These are phyloP conservation scores for Triplophysa tibetana DNA, from an alignment of 2,113 vertebrate genomes.

Conservation along the genomic window DNA sequence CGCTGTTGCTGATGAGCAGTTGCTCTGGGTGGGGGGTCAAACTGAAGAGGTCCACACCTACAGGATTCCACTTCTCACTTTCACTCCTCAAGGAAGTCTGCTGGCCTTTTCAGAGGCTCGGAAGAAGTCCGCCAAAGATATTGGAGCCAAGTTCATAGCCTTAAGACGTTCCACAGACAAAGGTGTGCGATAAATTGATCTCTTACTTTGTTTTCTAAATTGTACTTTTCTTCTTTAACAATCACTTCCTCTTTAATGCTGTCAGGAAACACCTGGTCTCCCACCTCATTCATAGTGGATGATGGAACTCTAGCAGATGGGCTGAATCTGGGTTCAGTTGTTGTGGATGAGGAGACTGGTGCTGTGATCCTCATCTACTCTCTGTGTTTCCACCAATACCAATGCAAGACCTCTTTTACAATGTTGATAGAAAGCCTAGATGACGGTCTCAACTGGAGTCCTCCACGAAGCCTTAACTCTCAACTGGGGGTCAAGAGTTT, in stretches of 20 bases:
- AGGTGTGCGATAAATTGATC: slow-evolving; percentile 67
- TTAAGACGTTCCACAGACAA: slow-evolving; percentile 79
- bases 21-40: slow-evolving; percentile 81
- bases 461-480: slow-evolving; percentile 78
- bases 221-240: not conserved
- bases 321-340: slow-evolving; percentile 82
- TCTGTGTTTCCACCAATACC: slow-evolving; percentile 74
- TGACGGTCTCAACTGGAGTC: slow-evolving; percentile 82
- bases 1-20: slow-evolving; percentile 79
- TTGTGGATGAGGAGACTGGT: slow-evolving; percentile 73
- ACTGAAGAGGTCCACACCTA: slow-evolving; percentile 77
- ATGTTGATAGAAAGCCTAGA: slow-evolving; percentile 82
- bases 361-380: slow-evolving; percentile 78
- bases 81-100: slow-evolving; percentile 78
- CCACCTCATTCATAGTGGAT: slow-evolving; percentile 79
- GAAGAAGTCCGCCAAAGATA: slow-evolving; percentile 69
- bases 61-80: slow-evolving; percentile 80
- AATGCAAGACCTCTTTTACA: slow-evolving; percentile 73
- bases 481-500: slow-evolving; percentile 78
- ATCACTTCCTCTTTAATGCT: not conserved
- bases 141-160: slow-evolving; percentile 83
- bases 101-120: slow-evolving; percentile 82
- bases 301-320: slow-evolving; percentile 74
- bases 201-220: not conserved
- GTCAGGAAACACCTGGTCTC: slow-evolving; percentile 82